A percentile compares a stretch with the other conserved stretches of the same genome.
These are phyloP conservation scores for Stomatorhinus ivindoensis DNA, from an alignment of 2,113 vertebrate species.

Conservation along the genomic window DNA sequence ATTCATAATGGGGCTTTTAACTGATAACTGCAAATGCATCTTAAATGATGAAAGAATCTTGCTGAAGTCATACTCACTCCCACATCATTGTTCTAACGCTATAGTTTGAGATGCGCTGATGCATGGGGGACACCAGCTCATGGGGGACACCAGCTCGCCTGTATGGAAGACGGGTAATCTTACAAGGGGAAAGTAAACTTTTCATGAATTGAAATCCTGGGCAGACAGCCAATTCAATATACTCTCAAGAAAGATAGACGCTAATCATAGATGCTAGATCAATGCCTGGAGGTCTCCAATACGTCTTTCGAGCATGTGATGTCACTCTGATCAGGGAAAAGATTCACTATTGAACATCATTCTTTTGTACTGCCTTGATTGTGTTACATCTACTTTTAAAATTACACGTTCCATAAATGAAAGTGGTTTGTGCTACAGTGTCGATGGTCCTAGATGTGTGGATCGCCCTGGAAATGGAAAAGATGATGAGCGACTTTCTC, in stretches of 20 bases:
- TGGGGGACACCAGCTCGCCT: background rate
- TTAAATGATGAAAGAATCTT: background rate
- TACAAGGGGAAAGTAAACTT: slow-evolving; percentile 9
- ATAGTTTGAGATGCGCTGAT: background rate
- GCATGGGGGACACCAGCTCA: background rate
- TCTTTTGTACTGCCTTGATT: background rate
- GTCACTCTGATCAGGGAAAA: slow-evolving; percentile 7
- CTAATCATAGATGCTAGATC: slow-evolving; percentile 15
- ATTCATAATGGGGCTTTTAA: background rate
- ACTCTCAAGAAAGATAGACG: slow-evolving; percentile 5
- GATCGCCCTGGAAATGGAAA: background rate
- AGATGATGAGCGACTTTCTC: background rate
- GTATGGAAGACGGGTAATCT: background rate
- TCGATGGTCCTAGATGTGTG: background rate
- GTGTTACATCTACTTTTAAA: background rate
- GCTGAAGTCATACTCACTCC: background rate
- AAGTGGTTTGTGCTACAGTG: background rate
- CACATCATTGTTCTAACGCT: background rate
- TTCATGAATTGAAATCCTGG: slow-evolving; percentile 10
- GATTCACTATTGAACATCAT: background rate
- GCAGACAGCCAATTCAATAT: slow-evolving; percentile 16
- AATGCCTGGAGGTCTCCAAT: background rate
- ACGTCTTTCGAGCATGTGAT: background rate
- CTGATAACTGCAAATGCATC: background rate
- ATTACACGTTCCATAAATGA: background rate